Evolutionary conservation across 2,888 invertebrate genomes (phyloP).

Genomic region (Euzetes globulus): DNA sequence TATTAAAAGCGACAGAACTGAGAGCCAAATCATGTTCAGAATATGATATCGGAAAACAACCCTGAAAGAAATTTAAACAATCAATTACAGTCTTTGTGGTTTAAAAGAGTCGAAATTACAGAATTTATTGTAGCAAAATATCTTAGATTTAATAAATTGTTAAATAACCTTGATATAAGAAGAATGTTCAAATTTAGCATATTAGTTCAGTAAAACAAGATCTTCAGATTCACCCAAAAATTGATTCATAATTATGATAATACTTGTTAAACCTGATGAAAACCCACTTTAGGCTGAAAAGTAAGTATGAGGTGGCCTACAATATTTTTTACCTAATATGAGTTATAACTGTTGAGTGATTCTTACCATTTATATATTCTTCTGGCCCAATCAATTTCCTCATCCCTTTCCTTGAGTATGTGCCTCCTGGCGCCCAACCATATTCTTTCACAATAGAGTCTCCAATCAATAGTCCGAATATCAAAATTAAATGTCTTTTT

Average conservation of each 20-base stretch:
- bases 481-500: not conserved
- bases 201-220: too few relatives aligned
- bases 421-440: not conserved
- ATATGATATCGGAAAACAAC: not conserved
- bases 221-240: too few relatives aligned
- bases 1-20: not conserved
- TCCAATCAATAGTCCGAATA: not conserved
- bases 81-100: not conserved
- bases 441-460: not conserved
- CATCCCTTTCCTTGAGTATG: not conserved
- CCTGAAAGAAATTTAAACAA: not conserved
- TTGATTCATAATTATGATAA: too few relatives aligned
- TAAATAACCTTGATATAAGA: too few relatives aligned
- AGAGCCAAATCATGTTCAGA: not conserved
- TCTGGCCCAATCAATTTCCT: not conserved
- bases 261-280: too few relatives aligned
- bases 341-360: too few relatives aligned
- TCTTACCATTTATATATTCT: not conserved
- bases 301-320: too few relatives aligned
- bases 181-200: too few relatives aligned
- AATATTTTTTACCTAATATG: too few relatives aligned
- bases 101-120: not conserved
- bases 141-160: too few relatives aligned
- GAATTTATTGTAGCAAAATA: too few relatives aligned
- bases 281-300: too few relatives aligned